phyloP scores from a whole-genome alignment of 2,113 vertebrate species.

The Axis porcinus region DNA sequence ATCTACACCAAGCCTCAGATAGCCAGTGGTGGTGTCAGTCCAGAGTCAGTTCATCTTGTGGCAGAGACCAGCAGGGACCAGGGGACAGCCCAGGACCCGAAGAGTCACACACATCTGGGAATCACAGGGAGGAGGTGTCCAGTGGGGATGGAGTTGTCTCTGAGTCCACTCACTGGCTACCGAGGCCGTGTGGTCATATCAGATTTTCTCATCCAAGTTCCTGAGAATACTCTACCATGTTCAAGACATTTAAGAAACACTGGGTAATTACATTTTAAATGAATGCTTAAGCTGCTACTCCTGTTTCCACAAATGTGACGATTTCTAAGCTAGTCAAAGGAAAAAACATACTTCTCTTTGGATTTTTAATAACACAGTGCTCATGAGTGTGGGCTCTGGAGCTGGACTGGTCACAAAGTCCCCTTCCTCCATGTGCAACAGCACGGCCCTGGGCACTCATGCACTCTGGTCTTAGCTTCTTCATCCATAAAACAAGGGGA shows the following conservation, averaged over 20 bases:
- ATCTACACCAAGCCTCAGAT: background rate
- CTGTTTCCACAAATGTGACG: background rate
- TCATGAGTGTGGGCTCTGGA: background rate
- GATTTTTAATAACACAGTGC: background rate
- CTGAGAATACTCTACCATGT: background rate
- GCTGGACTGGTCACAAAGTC: background rate
- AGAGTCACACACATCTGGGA: background rate
- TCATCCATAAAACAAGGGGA: background rate
- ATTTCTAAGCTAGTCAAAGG: background rate
- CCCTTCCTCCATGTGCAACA: background rate
- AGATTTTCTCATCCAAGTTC: background rate
- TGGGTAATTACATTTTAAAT: background rate
- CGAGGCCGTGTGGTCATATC: background rate
- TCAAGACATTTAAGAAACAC: background rate
- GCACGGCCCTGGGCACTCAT: too few relatives aligned
- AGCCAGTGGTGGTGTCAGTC: background rate
- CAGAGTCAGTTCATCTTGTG: background rate
- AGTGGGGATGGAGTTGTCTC: background rate
- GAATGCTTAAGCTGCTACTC: background rate
- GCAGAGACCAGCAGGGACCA: background rate
- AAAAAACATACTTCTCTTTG: background rate
- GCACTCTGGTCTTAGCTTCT: background rate
- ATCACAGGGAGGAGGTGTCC: background rate
- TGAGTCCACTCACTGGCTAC: background rate
- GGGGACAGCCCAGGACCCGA: background rate